A percentile compares a stretch with the other conserved stretches of the same genome.
These are phyloP conservation scores for Gambusia affinis DNA, from an alignment of 2,113 vertebrate species.

Conservation along the genomic window DNA sequence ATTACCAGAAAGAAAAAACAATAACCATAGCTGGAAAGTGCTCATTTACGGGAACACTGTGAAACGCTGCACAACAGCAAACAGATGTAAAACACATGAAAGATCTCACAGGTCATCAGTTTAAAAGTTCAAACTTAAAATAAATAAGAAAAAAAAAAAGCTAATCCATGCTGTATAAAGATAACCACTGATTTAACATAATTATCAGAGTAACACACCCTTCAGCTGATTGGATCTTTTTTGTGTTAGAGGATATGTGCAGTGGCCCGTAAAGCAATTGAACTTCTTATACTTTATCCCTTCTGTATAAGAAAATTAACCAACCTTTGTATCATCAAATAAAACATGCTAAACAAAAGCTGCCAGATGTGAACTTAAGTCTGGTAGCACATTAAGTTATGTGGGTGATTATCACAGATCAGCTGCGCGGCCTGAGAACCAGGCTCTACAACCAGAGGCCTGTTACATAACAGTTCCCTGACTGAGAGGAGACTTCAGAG, in stretches of 20 bases:
- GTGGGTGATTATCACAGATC: constrained; percentile 58
- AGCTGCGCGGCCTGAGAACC: constrained; percentile 43
- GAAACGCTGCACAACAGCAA: constrained; percentile 41
- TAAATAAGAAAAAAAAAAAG: neutral
- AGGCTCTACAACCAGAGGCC: constrained; percentile 53
- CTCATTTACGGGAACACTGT: constrained; percentile 39
- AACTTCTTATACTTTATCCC: neutral
- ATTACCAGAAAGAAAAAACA: constrained; percentile 19
- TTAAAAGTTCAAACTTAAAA: neutral
- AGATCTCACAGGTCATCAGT: constrained; percentile 28
- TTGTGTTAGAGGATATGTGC: neutral
- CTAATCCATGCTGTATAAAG: neutral
- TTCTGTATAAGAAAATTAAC: neutral
- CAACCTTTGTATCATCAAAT: neutral
- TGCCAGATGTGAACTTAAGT: constrained; percentile 30
- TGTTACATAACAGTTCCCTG: constrained; percentile 71
- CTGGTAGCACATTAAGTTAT: constrained; percentile 15
- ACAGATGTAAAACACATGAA: constrained; percentile 32
- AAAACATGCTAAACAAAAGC: constrained; percentile 10
- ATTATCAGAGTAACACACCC: too few relatives aligned
- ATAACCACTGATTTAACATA: too few relatives aligned
- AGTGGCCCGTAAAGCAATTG: neutral
- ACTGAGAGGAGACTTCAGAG: constrained; percentile 39
- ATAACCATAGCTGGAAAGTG: constrained; percentile 34
- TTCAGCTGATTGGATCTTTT: too few relatives aligned